Conservation (phyloP, 2,797 vertebrate genomes). For the Apogon hyalosoma region DNA sequence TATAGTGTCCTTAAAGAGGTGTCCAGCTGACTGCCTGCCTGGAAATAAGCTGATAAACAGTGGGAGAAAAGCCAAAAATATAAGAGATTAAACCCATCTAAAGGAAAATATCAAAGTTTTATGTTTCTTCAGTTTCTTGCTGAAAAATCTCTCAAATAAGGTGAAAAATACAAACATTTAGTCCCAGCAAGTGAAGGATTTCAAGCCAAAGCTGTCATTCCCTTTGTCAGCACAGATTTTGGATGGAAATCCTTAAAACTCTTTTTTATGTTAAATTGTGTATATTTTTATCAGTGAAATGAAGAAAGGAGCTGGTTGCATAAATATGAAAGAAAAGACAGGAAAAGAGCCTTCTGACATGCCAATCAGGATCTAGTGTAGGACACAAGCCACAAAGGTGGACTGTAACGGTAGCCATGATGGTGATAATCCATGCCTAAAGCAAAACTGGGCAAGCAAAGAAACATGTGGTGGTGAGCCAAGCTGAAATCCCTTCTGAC, state of each 20-base stretch:
- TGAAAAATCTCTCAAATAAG: slow-evolving; percentile 26
- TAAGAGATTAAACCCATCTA: too few relatives aligned
- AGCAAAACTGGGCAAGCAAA: slow-evolving; percentile 74
- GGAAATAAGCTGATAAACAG: slow-evolving; percentile 44
- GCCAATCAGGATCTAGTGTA: slow-evolving; percentile 58
- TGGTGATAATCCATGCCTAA: slow-evolving; percentile 79
- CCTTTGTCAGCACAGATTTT: slow-evolving; percentile 46
- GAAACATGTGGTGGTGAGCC: slow-evolving; percentile 77
- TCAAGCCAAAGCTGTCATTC: slow-evolving; percentile 40
- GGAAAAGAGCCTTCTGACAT: slow-evolving; percentile 44
- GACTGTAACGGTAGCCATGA: slow-evolving; percentile 74
- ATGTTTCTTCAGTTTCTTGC: background rate
- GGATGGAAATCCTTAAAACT: slow-evolving; percentile 49
- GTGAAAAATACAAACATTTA: slow-evolving; percentile 11
- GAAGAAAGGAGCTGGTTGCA: slow-evolving; percentile 43
- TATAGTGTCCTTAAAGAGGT: slow-evolving; percentile 49
- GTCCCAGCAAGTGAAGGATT: slow-evolving; percentile 38
- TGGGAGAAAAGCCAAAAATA: slow-evolving; percentile 20
- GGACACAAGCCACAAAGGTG: slow-evolving; percentile 61
- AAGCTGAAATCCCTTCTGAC: slow-evolving; percentile 81
- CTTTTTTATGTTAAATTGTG: slow-evolving; percentile 42
- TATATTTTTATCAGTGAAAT: slow-evolving; percentile 44
- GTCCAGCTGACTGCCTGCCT: slow-evolving; percentile 44
- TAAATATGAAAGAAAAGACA: slow-evolving; percentile 45
- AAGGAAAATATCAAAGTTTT: background rate